Conservation (phyloP, 1,140 invertebrate genomes). For the Zaprionus inermis region DNA sequence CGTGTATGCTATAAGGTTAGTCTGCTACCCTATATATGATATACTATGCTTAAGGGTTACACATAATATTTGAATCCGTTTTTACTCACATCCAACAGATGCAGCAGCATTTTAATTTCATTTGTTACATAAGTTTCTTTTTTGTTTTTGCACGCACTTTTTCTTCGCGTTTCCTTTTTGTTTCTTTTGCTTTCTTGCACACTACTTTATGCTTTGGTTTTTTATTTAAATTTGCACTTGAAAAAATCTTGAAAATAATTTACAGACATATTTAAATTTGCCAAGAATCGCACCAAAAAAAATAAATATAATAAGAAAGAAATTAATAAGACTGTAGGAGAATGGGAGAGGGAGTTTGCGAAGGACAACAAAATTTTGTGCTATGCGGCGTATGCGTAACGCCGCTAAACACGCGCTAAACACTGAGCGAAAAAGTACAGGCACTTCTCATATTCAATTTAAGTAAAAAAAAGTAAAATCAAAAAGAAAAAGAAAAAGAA, state of each 20-base stretch:
- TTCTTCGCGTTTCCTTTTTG: not conserved
- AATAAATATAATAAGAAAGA: not conserved
- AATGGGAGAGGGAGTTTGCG: not conserved
- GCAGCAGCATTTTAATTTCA: conserved; percentile 25
- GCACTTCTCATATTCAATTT: not conserved
- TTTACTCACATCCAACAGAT: conserved; percentile 31
- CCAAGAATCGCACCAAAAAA: not conserved
- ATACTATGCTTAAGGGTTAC: not conserved
- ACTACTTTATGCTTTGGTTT: not conserved
- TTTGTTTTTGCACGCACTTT: not conserved
- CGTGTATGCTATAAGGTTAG: not conserved
- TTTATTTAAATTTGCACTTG: not conserved
- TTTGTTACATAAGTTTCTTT: conserved; percentile 8
- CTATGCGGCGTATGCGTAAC: conserved; percentile 58
- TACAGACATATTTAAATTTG: not conserved
- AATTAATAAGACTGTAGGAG: not conserved
- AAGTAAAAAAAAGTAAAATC: conserved; percentile 2
- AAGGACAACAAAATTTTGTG: not conserved
- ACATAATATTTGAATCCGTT: not conserved
- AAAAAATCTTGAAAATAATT: not conserved
- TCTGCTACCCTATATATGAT: no score
- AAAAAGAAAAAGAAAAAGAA: not conserved
- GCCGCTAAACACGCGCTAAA: not conserved
- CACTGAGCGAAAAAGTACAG: no score
- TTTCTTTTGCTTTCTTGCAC: not conserved